Base-by-base conservation (phyloP, 2,797 vertebrate species). In the Poecilia picta region DNA sequence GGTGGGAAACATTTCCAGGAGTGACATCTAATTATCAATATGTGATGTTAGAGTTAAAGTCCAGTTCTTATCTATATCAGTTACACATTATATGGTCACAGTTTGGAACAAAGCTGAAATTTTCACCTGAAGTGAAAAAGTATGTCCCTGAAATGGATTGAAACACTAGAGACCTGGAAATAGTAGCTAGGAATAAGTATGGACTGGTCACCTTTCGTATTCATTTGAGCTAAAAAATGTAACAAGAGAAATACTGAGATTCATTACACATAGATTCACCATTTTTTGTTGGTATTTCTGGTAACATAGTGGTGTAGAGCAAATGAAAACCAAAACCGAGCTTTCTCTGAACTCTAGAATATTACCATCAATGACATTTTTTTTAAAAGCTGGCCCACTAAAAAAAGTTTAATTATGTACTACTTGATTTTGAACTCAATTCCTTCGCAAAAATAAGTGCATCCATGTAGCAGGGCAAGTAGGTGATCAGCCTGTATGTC, bases 1-100 rank as follows among this genome's bases (percentile, higher is more conserved):
- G 2, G 25, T n/a, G 53, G 53, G 53, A 55, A n/a, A 55, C 53
- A 11, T 55, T 55, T n/a, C 10, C 53, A 55, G 23, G 53, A 55
- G 53, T n/a, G 53, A 55, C 25, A 12, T n/a, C 25, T 55, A 55
- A n/a, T 55, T 55, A 55, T 55, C 25, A 55, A n/a, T 55, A 25
- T 55, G 53, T n/a, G 25, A 55, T 55, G 53, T n/a, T 12, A n/a
- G 25, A n/a, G 53, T 51, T 53, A 92, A 87, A 91, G 89, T 90
- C 78, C 79, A 82, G 0, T 25, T 85, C 41, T 90, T 88, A 89
- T 90, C 84, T 70, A 10, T 0, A 2, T 66, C 23, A 39, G 78
- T 79, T 85, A 83, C 11, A 73, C 62, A 82, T 80, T 88, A 82
- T 77, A 28, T 62, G 4, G 0, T 16, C 31, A 11, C 8, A 45